Percentiles rank a stretch among this genome's conserved stretches.
These are phyloP conservation scores for Meteorus cinctellus DNA, from an alignment of 2,888 invertebrate genomes.

Conservation along the genomic window DNA sequence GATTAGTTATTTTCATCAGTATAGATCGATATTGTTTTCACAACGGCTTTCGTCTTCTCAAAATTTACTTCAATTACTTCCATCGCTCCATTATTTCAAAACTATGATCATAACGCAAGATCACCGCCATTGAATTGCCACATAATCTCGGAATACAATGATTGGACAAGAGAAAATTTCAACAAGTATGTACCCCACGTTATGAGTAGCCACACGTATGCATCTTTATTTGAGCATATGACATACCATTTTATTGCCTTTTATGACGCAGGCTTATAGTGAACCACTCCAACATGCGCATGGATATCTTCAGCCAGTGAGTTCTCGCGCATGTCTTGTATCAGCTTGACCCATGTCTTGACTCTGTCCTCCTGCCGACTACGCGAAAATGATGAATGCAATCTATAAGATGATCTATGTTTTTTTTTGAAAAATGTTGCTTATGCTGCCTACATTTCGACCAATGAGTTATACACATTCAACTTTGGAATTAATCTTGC, in stretches of 20 bases:
- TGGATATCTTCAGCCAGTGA: slow-evolving; percentile 12
- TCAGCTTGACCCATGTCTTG: slow-evolving; percentile 52
- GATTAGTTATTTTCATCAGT: not conserved
- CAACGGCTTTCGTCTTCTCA: slow-evolving; percentile 24
- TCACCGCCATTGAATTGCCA: not conserved
- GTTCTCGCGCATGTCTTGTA: slow-evolving; percentile 48
- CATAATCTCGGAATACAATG: slow-evolving; percentile 41
- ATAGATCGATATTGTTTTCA: not conserved
- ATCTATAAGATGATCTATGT: slow-evolving; percentile 52
- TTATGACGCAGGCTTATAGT: slow-evolving; percentile 24
- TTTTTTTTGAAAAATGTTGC: slow-evolving; percentile 45
- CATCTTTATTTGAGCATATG: slow-evolving; percentile 43
- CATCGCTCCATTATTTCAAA: slow-evolving; percentile 13
- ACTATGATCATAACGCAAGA: not conserved
- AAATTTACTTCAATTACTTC: not conserved
- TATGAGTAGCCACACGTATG: slow-evolving; percentile 40
- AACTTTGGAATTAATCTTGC: no score
- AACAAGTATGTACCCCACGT: slow-evolving; percentile 32
- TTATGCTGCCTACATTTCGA: slow-evolving; percentile 35
- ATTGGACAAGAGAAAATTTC: slow-evolving; percentile 22
- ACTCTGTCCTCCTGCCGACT: slow-evolving; percentile 46
- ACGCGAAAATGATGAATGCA: slow-evolving; percentile 54
- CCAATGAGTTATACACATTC: slow-evolving; percentile 15
- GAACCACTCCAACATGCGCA: not conserved
- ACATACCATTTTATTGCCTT: slow-evolving; percentile 54